These are phyloP conservation scores for Phyllotreta cruciferae DNA, from an alignment of 2,888 invertebrate species.

Conservation along the genomic window DNA sequence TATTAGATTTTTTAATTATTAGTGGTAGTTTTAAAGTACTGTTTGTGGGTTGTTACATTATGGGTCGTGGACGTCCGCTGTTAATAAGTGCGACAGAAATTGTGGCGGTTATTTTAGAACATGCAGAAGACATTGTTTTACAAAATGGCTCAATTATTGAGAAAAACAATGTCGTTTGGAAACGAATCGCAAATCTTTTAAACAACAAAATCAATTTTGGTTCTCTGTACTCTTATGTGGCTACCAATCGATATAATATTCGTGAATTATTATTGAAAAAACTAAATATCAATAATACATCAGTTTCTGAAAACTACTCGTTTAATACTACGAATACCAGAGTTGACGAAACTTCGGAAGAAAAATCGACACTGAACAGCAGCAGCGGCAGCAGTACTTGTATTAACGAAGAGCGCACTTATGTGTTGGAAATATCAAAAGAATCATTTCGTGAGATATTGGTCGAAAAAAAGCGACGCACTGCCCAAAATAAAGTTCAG, in stretches of 20 bases:
- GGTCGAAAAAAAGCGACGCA: neutral
- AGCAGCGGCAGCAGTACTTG: no score
- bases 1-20: no score
- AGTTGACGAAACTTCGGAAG: no score
- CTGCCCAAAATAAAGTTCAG: neutral
- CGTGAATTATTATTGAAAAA: neutral
- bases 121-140: neutral
- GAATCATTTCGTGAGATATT: neutral
- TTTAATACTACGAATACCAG: no score
- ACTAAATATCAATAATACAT: neutral
- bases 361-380: no score
- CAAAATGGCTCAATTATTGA: neutral
- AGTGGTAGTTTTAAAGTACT: no score
- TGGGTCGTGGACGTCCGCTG: no score
- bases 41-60: no score
- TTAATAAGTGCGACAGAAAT: no score
- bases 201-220: neutral
- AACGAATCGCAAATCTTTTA: neutral
- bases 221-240: neutral
- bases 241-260: neutral
- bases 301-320: neutral
- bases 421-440: no score
- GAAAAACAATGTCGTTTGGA: neutral
- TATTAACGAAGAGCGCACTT: no score
- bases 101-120: neutral